Conservation (phyloP, 2,113 vertebrate species). For the Ciconia maguari region DNA sequence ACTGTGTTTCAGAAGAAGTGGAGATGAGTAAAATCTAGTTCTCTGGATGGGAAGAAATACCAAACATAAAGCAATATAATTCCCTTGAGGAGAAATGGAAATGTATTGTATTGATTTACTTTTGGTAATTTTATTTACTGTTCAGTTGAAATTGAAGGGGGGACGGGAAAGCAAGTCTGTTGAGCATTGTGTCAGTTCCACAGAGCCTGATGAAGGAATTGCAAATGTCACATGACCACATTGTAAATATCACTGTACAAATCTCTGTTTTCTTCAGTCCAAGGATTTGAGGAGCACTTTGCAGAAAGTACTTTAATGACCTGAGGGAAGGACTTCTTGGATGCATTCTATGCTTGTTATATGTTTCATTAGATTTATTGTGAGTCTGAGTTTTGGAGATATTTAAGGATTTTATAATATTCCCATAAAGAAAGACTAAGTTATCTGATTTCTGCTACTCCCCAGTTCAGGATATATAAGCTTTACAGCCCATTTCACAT, state of each 20-base stretch:
- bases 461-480: not conserved
- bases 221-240: not conserved
- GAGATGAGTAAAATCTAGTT: not conserved
- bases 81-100: not conserved
- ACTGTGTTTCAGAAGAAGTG: not conserved
- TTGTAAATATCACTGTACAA: not conserved
- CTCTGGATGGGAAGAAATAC: not conserved
- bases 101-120: not conserved
- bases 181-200: not conserved
- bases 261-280: not conserved
- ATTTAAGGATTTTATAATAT: not conserved
- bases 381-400: not conserved
- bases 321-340: not conserved
- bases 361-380: not conserved
- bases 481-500: not conserved
- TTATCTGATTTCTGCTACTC: not conserved
- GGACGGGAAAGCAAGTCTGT: not conserved
- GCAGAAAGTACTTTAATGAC: slow-evolving; percentile 10
- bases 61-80: not conserved
- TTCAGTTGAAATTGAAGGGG: not conserved
- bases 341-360: not conserved
- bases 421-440: not conserved
- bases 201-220: not conserved
- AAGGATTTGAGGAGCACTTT: not conserved
- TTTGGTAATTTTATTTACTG: slow-evolving; percentile 21